phyloP scores from a whole-genome alignment of 2,888 invertebrate species.

The Embidobia sp. region DNA sequence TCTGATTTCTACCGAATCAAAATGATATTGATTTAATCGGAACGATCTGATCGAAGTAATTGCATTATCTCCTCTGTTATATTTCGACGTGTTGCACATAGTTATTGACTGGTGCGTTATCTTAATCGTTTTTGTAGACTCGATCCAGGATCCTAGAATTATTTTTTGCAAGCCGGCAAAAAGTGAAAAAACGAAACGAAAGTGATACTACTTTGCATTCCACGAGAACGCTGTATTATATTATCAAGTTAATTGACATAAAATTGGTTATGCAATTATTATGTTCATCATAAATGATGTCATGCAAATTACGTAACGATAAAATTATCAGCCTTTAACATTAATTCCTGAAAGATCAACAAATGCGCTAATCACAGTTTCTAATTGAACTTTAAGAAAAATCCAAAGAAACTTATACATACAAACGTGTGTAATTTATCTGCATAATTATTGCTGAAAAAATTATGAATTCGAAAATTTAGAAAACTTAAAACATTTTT shows the following conservation, averaged over 20 bases:
- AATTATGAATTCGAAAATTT: too few species aligned
- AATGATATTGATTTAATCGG: too few species aligned
- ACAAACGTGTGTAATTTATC: too few species aligned
- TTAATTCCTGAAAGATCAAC: constrained; percentile 49
- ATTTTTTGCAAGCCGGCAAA: constrained; percentile 1
- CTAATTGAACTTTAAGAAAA: constrained; percentile 19
- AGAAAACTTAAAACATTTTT: too few species aligned
- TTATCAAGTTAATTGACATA: constrained; percentile 5
- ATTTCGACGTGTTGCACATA: constrained; percentile 11
- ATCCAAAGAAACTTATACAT: constrained; percentile 3
- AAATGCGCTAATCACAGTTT: constrained; percentile 21
- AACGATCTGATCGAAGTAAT: constrained; percentile 16
- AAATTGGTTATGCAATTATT: constrained; percentile 25
- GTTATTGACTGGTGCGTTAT: constrained; percentile 13
- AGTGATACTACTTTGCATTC: constrained; percentile 1
- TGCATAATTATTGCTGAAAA: too few species aligned
- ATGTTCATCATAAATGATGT: constrained; percentile 11
- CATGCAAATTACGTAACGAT: constrained; percentile 18
- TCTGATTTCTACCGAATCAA: too few species aligned
- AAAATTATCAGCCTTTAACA: constrained; percentile 32
- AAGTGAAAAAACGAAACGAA: neutral
- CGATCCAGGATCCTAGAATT: constrained; percentile 1
- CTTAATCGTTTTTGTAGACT: constrained; percentile 12
- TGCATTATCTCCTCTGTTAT: constrained; percentile 21
- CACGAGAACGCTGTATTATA: neutral